Evolutionary conservation across 2,113 vertebrate genomes (phyloP).

Genomic region (Phylloscopus trochiloides): DNA sequence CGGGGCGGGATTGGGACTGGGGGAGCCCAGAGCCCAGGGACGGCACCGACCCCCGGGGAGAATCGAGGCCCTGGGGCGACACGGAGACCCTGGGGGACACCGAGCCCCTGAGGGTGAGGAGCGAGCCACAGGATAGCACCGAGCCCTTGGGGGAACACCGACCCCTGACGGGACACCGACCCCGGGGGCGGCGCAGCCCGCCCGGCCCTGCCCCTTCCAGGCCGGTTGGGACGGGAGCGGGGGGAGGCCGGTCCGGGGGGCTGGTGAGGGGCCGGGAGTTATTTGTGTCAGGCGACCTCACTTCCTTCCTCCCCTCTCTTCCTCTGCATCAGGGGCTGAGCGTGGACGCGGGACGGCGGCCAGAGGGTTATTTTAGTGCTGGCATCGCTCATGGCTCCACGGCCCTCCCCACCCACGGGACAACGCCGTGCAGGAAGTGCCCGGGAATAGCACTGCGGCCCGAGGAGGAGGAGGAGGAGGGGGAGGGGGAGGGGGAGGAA

Average conservation of each 20-base stretch:
- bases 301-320: background rate
- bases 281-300: background rate
- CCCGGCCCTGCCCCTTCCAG: background rate
- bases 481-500: background rate
- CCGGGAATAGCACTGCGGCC: background rate
- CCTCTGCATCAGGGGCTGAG: background rate
- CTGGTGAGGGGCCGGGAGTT: background rate
- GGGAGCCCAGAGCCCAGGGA: background rate
- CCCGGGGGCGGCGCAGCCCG: background rate
- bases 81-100: background rate
- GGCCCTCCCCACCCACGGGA: conserved; percentile 1
- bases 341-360: background rate
- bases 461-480: background rate
- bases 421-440: background rate
- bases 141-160: background rate
- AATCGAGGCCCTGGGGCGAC: background rate
- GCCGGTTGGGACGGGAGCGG: background rate
- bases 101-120: background rate
- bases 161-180: no score
- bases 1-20: background rate
- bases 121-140: no score
- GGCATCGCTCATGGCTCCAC: background rate
- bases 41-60: background rate
- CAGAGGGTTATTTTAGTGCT: conserved; percentile 1
- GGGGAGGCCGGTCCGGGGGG: background rate